Evolutionary conservation across 2,113 vertebrate genomes (phyloP).

Genomic region (Hymenochirus boettgeri): DNA sequence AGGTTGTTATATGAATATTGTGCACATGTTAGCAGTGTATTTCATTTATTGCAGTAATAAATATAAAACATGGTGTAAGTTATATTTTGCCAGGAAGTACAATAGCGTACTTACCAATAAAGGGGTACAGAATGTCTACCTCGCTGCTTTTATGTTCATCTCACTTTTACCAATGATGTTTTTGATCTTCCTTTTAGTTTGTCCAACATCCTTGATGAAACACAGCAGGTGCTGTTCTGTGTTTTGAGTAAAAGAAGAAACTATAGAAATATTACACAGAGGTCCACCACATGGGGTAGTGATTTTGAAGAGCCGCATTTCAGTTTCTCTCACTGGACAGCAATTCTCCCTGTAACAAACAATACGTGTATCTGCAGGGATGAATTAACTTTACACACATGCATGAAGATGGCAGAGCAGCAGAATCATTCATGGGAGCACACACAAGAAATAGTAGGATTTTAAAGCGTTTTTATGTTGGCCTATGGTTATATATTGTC

Average conservation of each 20-base stretch:
- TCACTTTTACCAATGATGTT: conserved; percentile 51
- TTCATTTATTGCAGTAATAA: too few species aligned
- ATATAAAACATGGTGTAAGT: too few species aligned
- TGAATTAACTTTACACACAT: conserved; percentile 45
- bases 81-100: too few species aligned
- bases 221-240: conserved; percentile 52
- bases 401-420: conserved; percentile 23
- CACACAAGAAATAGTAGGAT: conserved; percentile 20
- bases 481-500: conserved; percentile 11
- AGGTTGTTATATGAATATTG: too few species aligned
- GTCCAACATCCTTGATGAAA: conserved; percentile 51
- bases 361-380: conserved; percentile 43
- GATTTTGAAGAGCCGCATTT: conserved; percentile 53
- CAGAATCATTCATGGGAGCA: conserved; percentile 19
- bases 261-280: conserved; percentile 53
- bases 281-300: conserved; percentile 47
- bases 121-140: conserved; percentile 32
- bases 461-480: conserved; percentile 19
- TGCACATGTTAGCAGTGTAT: too few species aligned
- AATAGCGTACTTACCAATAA: too few species aligned
- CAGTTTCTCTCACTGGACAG: conserved; percentile 45
- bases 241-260: conserved; percentile 51
- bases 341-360: conserved; percentile 37
- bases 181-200: conserved; percentile 52
- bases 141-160: conserved; percentile 40